A percentile compares a stretch with the other conserved stretches of the same genome.
phyloP scores from a whole-genome alignment of 2,113 vertebrate genomes.

The Phylloscopus trochiloides region DNA sequence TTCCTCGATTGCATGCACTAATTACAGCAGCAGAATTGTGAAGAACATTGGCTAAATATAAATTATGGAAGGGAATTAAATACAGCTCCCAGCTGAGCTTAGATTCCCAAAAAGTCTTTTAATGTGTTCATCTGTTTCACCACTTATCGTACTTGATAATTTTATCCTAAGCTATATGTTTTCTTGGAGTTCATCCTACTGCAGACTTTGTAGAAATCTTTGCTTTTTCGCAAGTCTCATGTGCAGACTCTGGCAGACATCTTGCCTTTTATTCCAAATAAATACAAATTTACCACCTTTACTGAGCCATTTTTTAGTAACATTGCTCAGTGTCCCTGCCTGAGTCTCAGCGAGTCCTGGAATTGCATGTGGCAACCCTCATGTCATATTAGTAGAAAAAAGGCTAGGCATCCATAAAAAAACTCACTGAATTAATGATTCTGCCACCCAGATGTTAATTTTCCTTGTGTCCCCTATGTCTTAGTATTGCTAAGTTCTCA shows the following conservation, averaged over 20 bases:
- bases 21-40: background rate
- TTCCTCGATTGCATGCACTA: background rate
- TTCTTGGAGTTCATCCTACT: background rate
- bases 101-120: background rate
- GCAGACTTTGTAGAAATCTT: background rate
- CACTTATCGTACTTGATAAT: background rate
- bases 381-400: background rate
- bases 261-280: background rate
- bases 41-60: background rate
- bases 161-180: background rate
- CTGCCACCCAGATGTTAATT: background rate
- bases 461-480: background rate
- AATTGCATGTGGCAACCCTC: background rate
- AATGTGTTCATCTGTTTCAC: background rate
- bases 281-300: background rate
- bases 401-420: background rate
- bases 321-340: fast-evolving
- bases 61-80: background rate
- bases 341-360: background rate
- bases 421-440: background rate
- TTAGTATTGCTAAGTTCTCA: background rate
- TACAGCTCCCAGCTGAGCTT: background rate
- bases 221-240: background rate
- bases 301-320: background rate
- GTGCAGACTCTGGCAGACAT: background rate